Conservation (phyloP, 1,140 invertebrate genomes). For the Drosophila kohkoa region DNA sequence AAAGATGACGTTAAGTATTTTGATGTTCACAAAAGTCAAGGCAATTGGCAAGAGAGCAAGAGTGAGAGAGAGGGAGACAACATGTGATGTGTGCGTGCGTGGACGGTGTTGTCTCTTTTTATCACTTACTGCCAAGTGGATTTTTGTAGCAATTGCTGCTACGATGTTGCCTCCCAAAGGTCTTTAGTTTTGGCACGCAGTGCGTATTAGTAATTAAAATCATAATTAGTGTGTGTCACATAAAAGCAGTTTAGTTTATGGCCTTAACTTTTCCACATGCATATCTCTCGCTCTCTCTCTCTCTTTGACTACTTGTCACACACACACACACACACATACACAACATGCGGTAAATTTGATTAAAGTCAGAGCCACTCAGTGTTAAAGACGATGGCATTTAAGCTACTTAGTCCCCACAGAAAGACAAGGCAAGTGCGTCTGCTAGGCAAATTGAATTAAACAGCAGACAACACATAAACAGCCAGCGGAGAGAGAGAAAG, state of each 20-base stretch:
- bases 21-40: constrained; percentile 31
- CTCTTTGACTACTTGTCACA: neutral
- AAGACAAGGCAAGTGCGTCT: constrained; percentile 11
- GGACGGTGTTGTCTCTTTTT: constrained; percentile 1
- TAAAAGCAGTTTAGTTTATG: constrained; percentile 46
- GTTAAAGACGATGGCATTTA: constrained; percentile 1
- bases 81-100: neutral
- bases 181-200: constrained; percentile 41
- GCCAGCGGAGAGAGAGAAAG: neutral
- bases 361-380: constrained; percentile 6
- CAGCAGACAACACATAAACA: neutral
- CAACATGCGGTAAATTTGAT: constrained; percentile 26
- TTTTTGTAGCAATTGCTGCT: constrained; percentile 3
- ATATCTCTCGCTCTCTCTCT: neutral
- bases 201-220: constrained; percentile 58
- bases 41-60: constrained; percentile 7
- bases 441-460: constrained; percentile 21
- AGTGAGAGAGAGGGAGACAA: neutral
- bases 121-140: constrained; percentile 12
- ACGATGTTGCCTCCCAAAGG: constrained; percentile 10
- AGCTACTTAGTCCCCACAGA: constrained; percentile 17
- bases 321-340: neutral
- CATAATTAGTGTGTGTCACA: constrained; percentile 47
- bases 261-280: constrained; percentile 25
- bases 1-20: constrained; percentile 35